phyloP scores from a whole-genome alignment of 2,888 invertebrate species.

The Nudaria mundana region DNA sequence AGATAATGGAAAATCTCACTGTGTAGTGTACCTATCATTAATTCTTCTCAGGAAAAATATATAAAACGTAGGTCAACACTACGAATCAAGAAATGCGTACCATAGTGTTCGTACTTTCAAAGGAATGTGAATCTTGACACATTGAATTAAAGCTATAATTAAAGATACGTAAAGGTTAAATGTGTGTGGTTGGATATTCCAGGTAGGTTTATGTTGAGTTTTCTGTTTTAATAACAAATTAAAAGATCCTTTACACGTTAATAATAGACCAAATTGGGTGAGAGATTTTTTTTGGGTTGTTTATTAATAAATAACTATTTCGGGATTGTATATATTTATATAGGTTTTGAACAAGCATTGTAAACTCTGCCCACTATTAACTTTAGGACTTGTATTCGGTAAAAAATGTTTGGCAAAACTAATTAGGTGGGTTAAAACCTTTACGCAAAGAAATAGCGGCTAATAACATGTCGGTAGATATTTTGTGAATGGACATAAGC shows the following conservation, averaged over 20 bases:
- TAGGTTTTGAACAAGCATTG: conserved; percentile 41
- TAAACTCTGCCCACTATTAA: conserved; percentile 27
- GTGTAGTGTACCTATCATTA: conserved; percentile 40
- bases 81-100: conserved; percentile 14
- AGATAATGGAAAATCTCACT: too few species aligned
- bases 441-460: conserved; percentile 25
- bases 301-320: conserved; percentile 49
- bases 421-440: conserved; percentile 25
- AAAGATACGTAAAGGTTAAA: not conserved
- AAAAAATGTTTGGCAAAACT: conserved; percentile 30
- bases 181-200: conserved; percentile 16
- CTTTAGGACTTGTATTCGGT: conserved; percentile 12
- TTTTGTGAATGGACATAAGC: conserved; percentile 24
- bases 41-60: conserved; percentile 56
- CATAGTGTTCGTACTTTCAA: not conserved
- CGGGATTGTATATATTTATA: conserved; percentile 45
- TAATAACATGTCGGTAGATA: conserved; percentile 29
- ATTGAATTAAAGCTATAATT: conserved; percentile 1
- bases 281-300: conserved; percentile 57
- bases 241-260: conserved; percentile 49
- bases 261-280: conserved; percentile 60
- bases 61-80: conserved; percentile 50
- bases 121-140: conserved; percentile 21
- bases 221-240: conserved; percentile 65
- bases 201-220: conserved; percentile 50